phyloP scores from a whole-genome alignment of 2,888 invertebrate species.

The Pristionchus japonicus region DNA sequence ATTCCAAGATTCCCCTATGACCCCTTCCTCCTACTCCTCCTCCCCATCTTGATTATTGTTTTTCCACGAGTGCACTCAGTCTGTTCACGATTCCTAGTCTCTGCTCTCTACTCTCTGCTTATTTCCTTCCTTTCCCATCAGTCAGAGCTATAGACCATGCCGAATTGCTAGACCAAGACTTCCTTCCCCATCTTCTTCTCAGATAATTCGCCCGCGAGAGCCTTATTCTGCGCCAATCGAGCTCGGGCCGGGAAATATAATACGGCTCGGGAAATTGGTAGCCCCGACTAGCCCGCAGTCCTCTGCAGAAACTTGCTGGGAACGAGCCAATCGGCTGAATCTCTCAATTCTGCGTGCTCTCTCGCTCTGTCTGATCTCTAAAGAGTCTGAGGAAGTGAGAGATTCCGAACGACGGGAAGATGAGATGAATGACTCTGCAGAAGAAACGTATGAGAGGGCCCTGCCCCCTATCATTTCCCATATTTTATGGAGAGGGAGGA shows the following conservation, averaged over 20 bases:
- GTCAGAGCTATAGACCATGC: conserved; percentile 1
- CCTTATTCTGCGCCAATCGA: conserved; percentile 13
- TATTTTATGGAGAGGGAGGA: background rate
- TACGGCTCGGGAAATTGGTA: conserved; percentile 35
- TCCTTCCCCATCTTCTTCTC: background rate
- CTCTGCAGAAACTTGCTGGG: conserved; percentile 27
- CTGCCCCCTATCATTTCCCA: background rate
- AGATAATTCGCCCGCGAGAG: conserved; percentile 16
- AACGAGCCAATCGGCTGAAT: background rate
- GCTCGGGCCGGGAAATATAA: conserved; percentile 21
- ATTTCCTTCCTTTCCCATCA: background rate
- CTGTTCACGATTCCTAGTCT: background rate
- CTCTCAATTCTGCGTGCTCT: too few relatives aligned
- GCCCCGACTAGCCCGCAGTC: background rate
- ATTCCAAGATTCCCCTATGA: conserved; percentile 43
- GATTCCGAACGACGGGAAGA: background rate
- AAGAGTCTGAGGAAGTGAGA: background rate
- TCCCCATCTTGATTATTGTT: conserved; percentile 43
- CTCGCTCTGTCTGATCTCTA: background rate
- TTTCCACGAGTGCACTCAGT: background rate
- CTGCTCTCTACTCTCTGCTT: conserved; percentile 48
- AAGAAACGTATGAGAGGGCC: too few relatives aligned
- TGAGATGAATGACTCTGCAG: background rate
- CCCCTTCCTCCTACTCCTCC: conserved; percentile 52
- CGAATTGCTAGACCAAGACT: background rate